phyloP scores from a whole-genome alignment of 2,113 vertebrate genomes.

The Scomber scombrus region DNA sequence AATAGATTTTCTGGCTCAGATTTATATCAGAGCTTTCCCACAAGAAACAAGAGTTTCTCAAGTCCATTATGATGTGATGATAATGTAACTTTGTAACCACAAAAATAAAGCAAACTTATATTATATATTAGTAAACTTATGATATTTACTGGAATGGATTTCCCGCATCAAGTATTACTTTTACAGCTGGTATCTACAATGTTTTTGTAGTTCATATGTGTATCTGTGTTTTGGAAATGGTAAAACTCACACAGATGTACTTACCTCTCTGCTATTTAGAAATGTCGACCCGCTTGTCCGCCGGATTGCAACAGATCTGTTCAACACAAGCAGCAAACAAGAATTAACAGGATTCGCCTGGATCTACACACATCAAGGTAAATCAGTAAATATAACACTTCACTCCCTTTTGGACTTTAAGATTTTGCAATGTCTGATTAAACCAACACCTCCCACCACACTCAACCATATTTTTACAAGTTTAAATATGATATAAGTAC shows the following conservation, averaged over 20 bases:
- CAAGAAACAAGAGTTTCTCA: slow-evolving; percentile 23
- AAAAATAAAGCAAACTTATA: slow-evolving; percentile 26
- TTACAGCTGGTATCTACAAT: background rate
- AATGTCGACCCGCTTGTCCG: background rate
- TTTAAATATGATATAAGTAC: no score
- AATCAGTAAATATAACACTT: no score
- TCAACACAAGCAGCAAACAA: no score
- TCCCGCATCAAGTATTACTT: background rate
- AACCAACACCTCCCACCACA: no score
- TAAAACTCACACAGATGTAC: background rate
- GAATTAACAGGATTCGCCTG: no score
- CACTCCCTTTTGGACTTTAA: no score
- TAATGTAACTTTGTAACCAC: slow-evolving; percentile 42
- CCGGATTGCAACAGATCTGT: no score
- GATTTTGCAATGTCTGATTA: no score
- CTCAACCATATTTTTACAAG: no score
- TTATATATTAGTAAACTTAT: no score
- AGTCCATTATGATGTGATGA: slow-evolving; percentile 39
- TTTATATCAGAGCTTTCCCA: slow-evolving; percentile 33
- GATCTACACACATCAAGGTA: no score
- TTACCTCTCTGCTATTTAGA: no score
- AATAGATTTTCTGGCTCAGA: slow-evolving; percentile 35
- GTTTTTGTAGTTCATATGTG: background rate
- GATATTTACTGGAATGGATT: slow-evolving; percentile 2
- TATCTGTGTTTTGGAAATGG: background rate